These are phyloP conservation scores for Actenoides lindsayi DNA, from an alignment of 2,113 vertebrate species.

Conservation along the genomic window DNA sequence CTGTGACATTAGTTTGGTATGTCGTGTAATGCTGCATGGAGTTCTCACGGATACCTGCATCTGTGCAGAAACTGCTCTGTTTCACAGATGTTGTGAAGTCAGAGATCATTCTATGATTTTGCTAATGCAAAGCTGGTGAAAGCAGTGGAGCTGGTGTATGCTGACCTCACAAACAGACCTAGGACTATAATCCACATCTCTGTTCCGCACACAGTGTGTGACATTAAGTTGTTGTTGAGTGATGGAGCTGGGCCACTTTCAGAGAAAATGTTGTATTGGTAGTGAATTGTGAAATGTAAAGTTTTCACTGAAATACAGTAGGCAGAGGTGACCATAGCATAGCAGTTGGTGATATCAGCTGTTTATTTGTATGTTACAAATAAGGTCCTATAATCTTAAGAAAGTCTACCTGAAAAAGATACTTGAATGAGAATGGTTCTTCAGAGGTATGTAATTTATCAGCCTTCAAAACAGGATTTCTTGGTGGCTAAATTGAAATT, in stretches of 20 bases:
- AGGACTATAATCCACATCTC: not conserved
- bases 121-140: not conserved
- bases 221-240: not conserved
- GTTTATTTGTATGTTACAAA: not conserved
- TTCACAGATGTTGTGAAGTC: not conserved
- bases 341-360: not conserved
- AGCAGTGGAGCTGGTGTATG: not conserved
- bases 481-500: not conserved
- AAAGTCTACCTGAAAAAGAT: not conserved
- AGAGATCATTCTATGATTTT: not conserved
- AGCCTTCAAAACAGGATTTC: not conserved
- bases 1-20: not conserved
- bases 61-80: not conserved
- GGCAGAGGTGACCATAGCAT: not conserved
- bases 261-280: not conserved
- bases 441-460: not conserved
- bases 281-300: not conserved
- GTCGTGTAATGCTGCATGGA: not conserved
- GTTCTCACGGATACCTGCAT: not conserved
- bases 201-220: not conserved
- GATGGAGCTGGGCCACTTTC: not conserved
- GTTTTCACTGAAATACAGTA: not conserved
- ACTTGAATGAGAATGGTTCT: not conserved
- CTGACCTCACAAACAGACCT: not conserved
- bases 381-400: not conserved